phyloP scores from a whole-genome alignment of 2,888 invertebrate species.

The Drosophila recens region DNA sequence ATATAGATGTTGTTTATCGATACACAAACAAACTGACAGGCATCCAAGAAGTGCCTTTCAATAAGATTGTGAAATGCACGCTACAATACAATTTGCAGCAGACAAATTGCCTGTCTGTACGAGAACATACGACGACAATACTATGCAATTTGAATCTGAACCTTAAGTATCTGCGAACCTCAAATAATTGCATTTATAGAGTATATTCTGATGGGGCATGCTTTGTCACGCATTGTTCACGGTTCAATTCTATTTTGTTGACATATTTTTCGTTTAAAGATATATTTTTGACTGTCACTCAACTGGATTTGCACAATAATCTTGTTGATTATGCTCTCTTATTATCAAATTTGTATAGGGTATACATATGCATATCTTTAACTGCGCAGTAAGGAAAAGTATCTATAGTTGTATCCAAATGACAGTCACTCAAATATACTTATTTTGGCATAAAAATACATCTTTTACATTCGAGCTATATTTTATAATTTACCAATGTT shows the following conservation, averaged over 20 bases:
- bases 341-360: constrained; percentile 2
- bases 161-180: background rate
- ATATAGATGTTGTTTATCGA: constrained; percentile 20
- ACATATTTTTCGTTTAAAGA: background rate
- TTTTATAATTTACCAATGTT: background rate
- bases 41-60: constrained; percentile 7
- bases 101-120: constrained; percentile 27
- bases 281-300: constrained; percentile 13
- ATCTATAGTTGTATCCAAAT: constrained; percentile 1
- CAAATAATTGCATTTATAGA: constrained; percentile 4
- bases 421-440: background rate
- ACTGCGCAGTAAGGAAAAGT: constrained; percentile 1
- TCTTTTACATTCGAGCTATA: background rate
- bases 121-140: constrained; percentile 5
- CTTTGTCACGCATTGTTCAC: too few species aligned
- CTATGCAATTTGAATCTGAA: background rate
- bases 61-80: constrained; percentile 13
- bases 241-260: constrained; percentile 1
- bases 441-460: background rate
- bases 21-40: constrained; percentile 27
- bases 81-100: constrained; percentile 2
- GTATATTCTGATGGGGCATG: background rate
- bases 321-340: constrained; percentile 12
- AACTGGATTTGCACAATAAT: constrained; percentile 15
- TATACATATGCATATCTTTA: background rate